Conservation (phyloP, 2,797 vertebrate species). For the Dendrocincla tyrannina region DNA sequence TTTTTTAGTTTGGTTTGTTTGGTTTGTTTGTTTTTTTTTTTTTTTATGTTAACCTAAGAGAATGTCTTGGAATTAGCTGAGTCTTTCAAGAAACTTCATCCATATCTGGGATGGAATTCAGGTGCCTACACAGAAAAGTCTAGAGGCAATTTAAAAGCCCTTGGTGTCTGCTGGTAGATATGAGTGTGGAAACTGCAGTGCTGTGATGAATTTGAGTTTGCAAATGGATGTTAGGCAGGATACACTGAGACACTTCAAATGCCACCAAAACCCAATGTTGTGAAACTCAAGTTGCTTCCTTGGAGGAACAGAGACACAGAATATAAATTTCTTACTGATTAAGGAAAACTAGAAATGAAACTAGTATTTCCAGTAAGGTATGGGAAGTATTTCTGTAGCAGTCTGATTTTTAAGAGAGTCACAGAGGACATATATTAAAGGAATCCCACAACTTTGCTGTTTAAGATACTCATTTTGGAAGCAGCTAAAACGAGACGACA, state of each 20-base stretch:
- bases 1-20: too few species aligned
- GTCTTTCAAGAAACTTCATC: background rate
- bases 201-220: background rate
- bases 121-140: background rate
- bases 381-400: background rate
- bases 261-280: background rate
- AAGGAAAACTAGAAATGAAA: background rate
- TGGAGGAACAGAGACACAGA: background rate
- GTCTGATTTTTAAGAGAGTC: background rate
- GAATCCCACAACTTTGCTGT: background rate
- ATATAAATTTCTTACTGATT: background rate
- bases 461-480: background rate
- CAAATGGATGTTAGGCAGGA: background rate
- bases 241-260: background rate
- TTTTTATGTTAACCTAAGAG: background rate
- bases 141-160: background rate
- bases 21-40: background rate
- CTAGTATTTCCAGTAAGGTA: background rate
- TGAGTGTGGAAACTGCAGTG: background rate
- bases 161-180: background rate
- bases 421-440: background rate
- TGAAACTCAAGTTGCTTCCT: background rate
- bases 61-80: background rate
- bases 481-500: background rate
- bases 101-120: background rate